These are phyloP conservation scores for Megalopta genalis DNA, from an alignment of 1,140 invertebrate species.

Conservation along the genomic window DNA sequence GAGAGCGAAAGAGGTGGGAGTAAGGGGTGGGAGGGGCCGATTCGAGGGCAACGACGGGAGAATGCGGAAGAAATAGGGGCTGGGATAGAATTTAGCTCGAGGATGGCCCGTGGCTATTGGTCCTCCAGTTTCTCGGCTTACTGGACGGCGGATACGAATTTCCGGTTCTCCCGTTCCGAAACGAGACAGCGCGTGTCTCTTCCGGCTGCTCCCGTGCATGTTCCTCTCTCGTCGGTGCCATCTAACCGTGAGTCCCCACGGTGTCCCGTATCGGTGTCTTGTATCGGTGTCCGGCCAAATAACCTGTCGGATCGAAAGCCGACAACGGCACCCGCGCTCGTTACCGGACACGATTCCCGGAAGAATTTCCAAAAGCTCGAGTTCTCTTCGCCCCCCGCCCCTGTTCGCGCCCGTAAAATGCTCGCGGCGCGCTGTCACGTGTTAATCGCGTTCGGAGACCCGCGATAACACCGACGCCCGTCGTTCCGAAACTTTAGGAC, in stretches of 20 bases:
- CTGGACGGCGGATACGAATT: conserved; percentile 54
- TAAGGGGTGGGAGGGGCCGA: not conserved
- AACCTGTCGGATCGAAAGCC: conserved; percentile 58
- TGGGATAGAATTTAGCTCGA: conserved; percentile 46
- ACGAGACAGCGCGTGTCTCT: conserved; percentile 41
- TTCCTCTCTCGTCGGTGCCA: not conserved
- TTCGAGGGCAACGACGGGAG: not conserved
- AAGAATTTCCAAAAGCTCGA: not conserved
- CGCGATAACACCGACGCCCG: not conserved
- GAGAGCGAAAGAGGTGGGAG: too few relatives aligned
- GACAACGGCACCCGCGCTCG: not conserved
- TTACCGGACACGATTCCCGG: not conserved
- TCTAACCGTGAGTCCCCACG: not conserved
- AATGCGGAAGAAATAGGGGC: conserved; percentile 28
- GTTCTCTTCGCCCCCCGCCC: not conserved
- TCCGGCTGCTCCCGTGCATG: conserved; percentile 6
- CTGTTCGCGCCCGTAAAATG: not conserved
- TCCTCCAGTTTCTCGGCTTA: conserved; percentile 50
- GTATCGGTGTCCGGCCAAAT: conserved; percentile 49
- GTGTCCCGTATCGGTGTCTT: conserved; percentile 32
- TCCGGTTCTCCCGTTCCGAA: conserved; percentile 29
- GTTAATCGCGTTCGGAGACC: not conserved
- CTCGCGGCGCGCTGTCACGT: not conserved
- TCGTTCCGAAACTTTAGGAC: not conserved
- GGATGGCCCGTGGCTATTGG: conserved; percentile 48